Evolutionary conservation across 2,888 invertebrate species (phyloP).

Genomic region (Ennomos quercinarius): DNA sequence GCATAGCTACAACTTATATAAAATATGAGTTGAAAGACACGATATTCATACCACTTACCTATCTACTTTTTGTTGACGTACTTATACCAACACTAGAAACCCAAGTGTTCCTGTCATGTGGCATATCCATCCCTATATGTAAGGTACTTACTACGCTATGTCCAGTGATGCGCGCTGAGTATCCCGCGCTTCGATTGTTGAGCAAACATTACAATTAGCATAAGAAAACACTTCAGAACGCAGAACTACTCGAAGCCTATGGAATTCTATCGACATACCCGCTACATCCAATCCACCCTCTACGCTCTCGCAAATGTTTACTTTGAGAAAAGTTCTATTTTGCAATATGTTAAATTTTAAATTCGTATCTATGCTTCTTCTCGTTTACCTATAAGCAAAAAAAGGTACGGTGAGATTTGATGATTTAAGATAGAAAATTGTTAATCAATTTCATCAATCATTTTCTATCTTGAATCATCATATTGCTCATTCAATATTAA

Average conservation of each 20-base stretch:
- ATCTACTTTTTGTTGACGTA: no score
- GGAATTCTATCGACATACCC: neutral
- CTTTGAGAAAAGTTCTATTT: slow-evolving; percentile 20
- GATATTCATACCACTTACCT: no score
- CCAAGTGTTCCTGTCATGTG: neutral
- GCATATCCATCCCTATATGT: slow-evolving; percentile 28
- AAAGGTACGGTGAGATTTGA: no score
- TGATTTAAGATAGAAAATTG: no score
- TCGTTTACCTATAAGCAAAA: no score
- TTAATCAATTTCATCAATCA: no score
- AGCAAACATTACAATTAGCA: slow-evolving; percentile 63
- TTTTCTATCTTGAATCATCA: no score
- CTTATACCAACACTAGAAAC: no score
- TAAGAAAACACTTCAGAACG: slow-evolving; percentile 59
- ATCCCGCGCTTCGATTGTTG: slow-evolving; percentile 48
- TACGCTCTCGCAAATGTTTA: slow-evolving; percentile 25
- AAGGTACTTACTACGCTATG: slow-evolving; percentile 21
- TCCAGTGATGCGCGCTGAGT: slow-evolving; percentile 39
- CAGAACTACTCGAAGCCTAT: neutral
- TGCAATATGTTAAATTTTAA: slow-evolving; percentile 19
- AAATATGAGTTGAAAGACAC: no score
- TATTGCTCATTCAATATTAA: no score
- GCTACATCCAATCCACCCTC: slow-evolving; percentile 1
- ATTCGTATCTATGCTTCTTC: no score
- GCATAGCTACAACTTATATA: no score